A percentile compares a stretch with the other conserved stretches of the same genome.
Evolutionary conservation across 2,113 vertebrate species (phyloP).

Genomic region (Melanotaenia duboulayi): DNA sequence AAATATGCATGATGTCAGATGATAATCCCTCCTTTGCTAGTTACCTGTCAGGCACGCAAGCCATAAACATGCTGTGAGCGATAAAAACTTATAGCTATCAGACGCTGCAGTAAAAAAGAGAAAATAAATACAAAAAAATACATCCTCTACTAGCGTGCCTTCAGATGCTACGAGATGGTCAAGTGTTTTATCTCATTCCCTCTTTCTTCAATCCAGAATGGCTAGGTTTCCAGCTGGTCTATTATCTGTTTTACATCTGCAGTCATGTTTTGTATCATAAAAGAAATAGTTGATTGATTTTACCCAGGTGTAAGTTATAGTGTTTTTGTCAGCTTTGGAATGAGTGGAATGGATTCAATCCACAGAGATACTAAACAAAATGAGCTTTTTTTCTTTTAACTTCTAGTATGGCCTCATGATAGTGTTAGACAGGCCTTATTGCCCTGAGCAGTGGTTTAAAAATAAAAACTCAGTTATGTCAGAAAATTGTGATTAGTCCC

Average conservation of each 20-base stretch:
- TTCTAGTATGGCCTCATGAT: too few species aligned
- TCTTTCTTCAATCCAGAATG: not conserved
- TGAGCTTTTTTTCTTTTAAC: too few species aligned
- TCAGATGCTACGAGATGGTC: not conserved
- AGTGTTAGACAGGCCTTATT: not conserved
- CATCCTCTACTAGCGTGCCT: not conserved
- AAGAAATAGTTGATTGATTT: too few species aligned
- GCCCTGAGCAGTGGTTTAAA: not conserved
- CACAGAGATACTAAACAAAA: too few species aligned
- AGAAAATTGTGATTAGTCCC: not conserved
- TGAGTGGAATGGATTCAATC: too few species aligned
- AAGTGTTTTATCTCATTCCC: not conserved
- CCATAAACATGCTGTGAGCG: constrained; percentile 7
- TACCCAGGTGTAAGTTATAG: too few species aligned
- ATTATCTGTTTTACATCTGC: not conserved
- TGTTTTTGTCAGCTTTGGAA: too few species aligned
- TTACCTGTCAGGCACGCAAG: constrained; percentile 1
- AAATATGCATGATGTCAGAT: constrained; percentile 14
- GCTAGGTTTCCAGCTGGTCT: not conserved
- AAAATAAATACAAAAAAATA: too few species aligned
- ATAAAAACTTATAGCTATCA: not conserved
- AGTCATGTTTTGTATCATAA: not conserved
- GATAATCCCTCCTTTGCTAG: not conserved
- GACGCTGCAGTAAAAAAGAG: not conserved
- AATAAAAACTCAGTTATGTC: not conserved